These are phyloP conservation scores for Andricus grossulariae DNA, from an alignment of 1,140 invertebrate species.

Conservation along the genomic window DNA sequence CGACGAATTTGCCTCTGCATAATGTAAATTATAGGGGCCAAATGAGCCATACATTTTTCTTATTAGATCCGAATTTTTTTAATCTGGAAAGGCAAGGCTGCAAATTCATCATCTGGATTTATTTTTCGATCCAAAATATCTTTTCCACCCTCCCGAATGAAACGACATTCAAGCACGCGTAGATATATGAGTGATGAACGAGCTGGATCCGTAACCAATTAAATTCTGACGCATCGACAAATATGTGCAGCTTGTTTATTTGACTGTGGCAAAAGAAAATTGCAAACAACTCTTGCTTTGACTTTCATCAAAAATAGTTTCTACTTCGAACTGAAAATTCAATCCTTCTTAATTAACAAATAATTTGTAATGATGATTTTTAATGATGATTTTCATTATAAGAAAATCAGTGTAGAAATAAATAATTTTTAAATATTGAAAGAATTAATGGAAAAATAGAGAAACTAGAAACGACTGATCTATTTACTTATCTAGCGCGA, in stretches of 20 bases:
- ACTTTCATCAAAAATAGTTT: neutral
- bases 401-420: too few relatives aligned
- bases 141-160: conserved; percentile 1
- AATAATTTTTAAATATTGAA: too few relatives aligned
- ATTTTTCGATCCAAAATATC: neutral
- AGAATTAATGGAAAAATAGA: too few relatives aligned
- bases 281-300: neutral
- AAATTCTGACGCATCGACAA: conserved; percentile 2
- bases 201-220: neutral
- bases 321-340: neutral
- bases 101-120: neutral
- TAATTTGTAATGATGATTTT: too few relatives aligned
- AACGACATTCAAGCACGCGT: neutral
- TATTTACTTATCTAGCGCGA: too few relatives aligned
- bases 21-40: too few relatives aligned
- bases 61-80: neutral
- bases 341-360: too few relatives aligned
- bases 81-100: neutral
- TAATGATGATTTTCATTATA: too few relatives aligned
- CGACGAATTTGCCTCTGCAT: too few relatives aligned
- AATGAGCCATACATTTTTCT: too few relatives aligned
- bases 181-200: neutral
- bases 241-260: neutral
- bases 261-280: neutral
- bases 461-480: too few relatives aligned